Conservation (phyloP, 2,888 invertebrate species). For the Acleris sparsana region DNA sequence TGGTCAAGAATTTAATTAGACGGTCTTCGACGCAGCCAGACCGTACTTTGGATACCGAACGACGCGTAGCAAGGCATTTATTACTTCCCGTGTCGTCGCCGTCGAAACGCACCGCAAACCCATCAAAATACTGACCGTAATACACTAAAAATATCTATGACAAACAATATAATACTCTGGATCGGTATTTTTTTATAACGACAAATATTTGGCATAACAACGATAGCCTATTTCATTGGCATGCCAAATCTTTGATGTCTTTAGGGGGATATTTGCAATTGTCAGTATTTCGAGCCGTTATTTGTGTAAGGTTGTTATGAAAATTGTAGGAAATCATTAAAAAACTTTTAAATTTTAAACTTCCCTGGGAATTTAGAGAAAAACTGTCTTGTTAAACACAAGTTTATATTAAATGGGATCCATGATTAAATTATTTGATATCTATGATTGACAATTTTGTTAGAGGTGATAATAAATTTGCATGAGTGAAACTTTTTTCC, state of each 20-base stretch:
- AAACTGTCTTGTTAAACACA: neutral
- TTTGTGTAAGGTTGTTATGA: conserved; percentile 5
- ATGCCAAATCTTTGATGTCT: conserved; percentile 17
- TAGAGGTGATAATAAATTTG: too few species aligned
- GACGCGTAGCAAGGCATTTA: conserved; percentile 61
- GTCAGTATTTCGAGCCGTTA: conserved; percentile 7
- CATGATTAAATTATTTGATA: too few species aligned
- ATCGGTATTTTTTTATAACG: conserved; percentile 21
- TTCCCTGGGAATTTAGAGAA: neutral
- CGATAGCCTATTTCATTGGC: conserved; percentile 3
- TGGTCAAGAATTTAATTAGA: conserved; percentile 49
- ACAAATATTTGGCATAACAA: conserved; percentile 27
- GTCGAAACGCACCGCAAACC: conserved; percentile 62
- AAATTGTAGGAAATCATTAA: neutral
- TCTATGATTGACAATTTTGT: too few species aligned
- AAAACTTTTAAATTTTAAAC: neutral
- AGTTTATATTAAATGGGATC: too few species aligned
- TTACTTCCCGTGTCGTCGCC: conserved; percentile 72
- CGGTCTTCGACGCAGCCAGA: conserved; percentile 47
- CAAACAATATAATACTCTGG: conserved; percentile 30
- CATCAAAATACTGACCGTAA: conserved; percentile 65
- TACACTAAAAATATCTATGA: conserved; percentile 61
- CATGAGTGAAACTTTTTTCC: too few species aligned
- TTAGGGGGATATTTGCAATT: conserved; percentile 9
- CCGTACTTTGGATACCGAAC: conserved; percentile 49